A percentile compares a stretch with the other conserved stretches of the same genome.
phyloP scores from a whole-genome alignment of 2,797 vertebrate genomes.

The Meda fulgida region DNA sequence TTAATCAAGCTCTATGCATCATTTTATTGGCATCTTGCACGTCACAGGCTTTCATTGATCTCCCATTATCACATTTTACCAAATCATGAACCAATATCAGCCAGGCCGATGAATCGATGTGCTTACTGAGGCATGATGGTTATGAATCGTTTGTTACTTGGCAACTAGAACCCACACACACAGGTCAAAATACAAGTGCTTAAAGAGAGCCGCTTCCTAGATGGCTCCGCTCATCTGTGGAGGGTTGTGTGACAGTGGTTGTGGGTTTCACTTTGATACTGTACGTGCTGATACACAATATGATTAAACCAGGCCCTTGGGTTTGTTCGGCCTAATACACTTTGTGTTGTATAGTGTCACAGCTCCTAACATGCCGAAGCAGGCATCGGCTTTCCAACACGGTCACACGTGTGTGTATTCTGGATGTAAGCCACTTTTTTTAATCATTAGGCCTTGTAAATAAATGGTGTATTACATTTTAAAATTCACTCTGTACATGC shows the following conservation, averaged over 20 bases:
- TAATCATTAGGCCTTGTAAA: not conserved
- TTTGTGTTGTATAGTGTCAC: conserved; percentile 58
- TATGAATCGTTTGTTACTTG: conserved; percentile 41
- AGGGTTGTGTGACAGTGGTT: conserved; percentile 57
- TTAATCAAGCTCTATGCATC: conserved; percentile 64
- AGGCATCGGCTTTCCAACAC: conserved; percentile 61
- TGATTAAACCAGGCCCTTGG: conserved; percentile 53
- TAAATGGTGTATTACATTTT: not conserved
- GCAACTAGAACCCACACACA: conserved; percentile 52
- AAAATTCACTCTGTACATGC: not conserved
- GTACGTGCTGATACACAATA: conserved; percentile 60
- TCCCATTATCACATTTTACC: conserved; percentile 47
- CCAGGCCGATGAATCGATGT: conserved; percentile 58
- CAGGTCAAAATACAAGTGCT: conserved; percentile 50
- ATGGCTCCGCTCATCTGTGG: conserved; percentile 45
- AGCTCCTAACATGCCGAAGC: conserved; percentile 52
- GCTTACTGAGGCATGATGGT: conserved; percentile 29
- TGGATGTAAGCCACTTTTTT: not conserved
- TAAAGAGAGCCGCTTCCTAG: conserved; percentile 45
- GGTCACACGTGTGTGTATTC: not conserved
- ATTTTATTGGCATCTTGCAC: conserved; percentile 42
- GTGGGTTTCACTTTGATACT: conserved; percentile 48
- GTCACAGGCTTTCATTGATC: conserved; percentile 66
- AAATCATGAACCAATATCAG: conserved; percentile 64
- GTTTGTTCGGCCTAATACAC: not conserved